phyloP scores from a whole-genome alignment of 2,888 invertebrate genomes.

The Mimachlamys varia region DNA sequence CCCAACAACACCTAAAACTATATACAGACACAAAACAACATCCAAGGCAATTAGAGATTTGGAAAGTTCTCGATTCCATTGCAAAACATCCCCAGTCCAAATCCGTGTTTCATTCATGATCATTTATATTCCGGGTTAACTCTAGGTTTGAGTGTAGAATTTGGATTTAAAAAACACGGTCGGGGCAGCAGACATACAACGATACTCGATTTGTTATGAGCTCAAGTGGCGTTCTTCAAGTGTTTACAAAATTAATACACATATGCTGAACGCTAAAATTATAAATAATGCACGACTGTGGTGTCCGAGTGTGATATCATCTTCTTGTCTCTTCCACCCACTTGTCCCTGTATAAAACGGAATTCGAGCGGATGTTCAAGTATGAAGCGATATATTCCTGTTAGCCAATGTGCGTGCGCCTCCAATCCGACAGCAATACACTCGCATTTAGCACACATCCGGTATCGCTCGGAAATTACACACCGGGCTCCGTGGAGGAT shows the following conservation, averaged over 20 bases:
- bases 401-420: not conserved
- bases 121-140: not conserved
- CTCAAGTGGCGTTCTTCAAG: too few species aligned
- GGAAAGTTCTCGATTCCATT: conserved; percentile 45
- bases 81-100: not conserved
- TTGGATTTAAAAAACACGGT: too few species aligned
- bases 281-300: not conserved
- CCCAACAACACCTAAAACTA: conserved; percentile 41
- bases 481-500: not conserved
- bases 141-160: not conserved
- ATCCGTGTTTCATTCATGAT: conserved; percentile 20
- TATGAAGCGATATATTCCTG: not conserved
- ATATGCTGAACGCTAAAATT: not conserved
- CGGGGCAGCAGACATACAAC: not conserved
- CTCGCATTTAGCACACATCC: not conserved
- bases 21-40: conserved; percentile 42
- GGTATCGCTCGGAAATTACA: not conserved
- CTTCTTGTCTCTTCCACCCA: not conserved
- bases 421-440: not conserved
- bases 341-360: not conserved
- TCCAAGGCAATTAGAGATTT: conserved; percentile 36
- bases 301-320: not conserved
- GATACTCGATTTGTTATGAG: too few species aligned
- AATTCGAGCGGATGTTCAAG: not conserved
- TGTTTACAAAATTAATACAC: not conserved